Evolutionary conservation across 2,797 vertebrate species (phyloP), one percentile per base, ranked within the genome.

Genomic region (Rousettus madagascariensis): DNA sequence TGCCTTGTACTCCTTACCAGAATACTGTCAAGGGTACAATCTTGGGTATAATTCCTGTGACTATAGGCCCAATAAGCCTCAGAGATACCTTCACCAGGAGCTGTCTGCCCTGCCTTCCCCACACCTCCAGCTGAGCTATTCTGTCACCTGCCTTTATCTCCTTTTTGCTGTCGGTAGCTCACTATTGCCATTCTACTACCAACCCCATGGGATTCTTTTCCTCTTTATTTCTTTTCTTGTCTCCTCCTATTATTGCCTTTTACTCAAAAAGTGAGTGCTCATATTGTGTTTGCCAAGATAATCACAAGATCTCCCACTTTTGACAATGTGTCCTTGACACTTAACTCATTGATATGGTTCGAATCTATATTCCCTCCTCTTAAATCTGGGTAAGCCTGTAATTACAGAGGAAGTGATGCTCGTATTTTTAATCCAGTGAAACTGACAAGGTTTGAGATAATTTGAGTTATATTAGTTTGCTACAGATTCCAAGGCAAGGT

Each of bases 211-310:
- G 30, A 26, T 16, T 61, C 22, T 17, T n/a, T 38, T 49, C 33
- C 51, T 85, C 17, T 22, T 63, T 38, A 22, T 16, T 61, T 51
- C 72, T 65, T 59, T 53, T n/a, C 55, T 63, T 88, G 11, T 66
- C 26, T 72, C 41, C 17, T 53, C 10, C 19, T 57, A 24, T 28
- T 57, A 68, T 59, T 75, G 30, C 17, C 51, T 71, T 72, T 53
- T 38, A 33, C 17, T 51, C 24, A 65, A 90, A 53, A 51, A 43
- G 3, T 24, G 6, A 61, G 8, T 38, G 10, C 3, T 53, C 15
- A 49, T 74, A 51, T 61, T 72, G 75, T 77, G 7, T 87, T 68
- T 87, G 71, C 71, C 46, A 77, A 38, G 17, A 61, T 49, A 43
- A 84, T 33, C 16, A 36, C 36, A 51, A 74, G 20, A 43, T 30